These are phyloP conservation scores for Ischnura elegans DNA, from an alignment of 2,888 invertebrate genomes.

Conservation along the genomic window DNA sequence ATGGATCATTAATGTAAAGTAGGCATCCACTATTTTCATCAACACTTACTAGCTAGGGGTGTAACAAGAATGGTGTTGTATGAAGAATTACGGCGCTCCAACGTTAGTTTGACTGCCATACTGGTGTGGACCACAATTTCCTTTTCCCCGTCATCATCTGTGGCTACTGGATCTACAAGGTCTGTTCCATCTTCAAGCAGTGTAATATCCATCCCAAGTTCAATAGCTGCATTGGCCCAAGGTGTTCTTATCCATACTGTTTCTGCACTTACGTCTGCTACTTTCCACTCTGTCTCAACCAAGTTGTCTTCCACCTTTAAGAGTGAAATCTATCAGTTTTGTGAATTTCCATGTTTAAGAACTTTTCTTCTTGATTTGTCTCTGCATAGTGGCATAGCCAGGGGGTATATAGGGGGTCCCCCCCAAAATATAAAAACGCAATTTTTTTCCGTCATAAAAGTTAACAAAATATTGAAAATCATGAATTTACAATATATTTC, in stretches of 20 bases:
- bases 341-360: too few species aligned
- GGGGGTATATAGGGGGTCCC: too few species aligned
- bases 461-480: too few species aligned
- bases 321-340: background rate
- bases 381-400: too few species aligned
- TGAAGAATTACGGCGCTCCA: background rate
- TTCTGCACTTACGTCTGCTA: slow-evolving; percentile 53
- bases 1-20: too few species aligned
- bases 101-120: slow-evolving; percentile 47
- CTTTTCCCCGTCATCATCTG: slow-evolving; percentile 32
- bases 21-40: too few species aligned
- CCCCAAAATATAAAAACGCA: too few species aligned
- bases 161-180: slow-evolving; percentile 46
- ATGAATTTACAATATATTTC: too few species aligned
- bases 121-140: slow-evolving; percentile 51
- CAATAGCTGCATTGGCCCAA: slow-evolving; percentile 12
- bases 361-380: too few species aligned
- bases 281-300: slow-evolving; percentile 36
- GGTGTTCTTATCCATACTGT: slow-evolving; percentile 52
- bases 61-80: slow-evolving; percentile 15
- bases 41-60: slow-evolving; percentile 40
- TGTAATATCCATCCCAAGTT: slow-evolving; percentile 45
- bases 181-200: slow-evolving; percentile 54
- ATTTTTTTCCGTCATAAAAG: too few species aligned
- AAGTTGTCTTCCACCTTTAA: slow-evolving; percentile 9